phyloP scores from a whole-genome alignment of 2,113 vertebrate genomes.

The Coptodon rendalli region DNA sequence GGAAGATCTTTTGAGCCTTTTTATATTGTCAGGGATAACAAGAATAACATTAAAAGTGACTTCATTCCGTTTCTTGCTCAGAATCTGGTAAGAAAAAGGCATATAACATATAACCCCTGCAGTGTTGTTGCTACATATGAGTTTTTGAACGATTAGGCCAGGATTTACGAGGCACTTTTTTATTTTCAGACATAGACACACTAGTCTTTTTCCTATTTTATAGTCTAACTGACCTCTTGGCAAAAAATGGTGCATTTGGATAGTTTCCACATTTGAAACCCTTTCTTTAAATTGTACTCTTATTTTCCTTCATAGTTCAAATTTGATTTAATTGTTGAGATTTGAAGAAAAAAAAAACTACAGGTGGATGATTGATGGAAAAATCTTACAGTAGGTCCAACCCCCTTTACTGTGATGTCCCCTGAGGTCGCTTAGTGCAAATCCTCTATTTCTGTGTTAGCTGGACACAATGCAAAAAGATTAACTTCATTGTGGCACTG shows the following conservation, averaged over 20 bases:
- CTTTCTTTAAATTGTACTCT: not conserved
- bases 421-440: slow-evolving; percentile 18
- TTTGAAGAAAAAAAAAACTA: not conserved
- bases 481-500: not conserved
- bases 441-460: not conserved
- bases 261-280: not conserved
- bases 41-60: not conserved
- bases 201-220: not conserved
- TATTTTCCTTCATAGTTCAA: not conserved
- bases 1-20: not conserved
- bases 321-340: not conserved
- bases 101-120: not conserved
- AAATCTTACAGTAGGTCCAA: not conserved
- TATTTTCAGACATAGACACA: not conserved
- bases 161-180: not conserved
- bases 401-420: not conserved
- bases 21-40: not conserved
- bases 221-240: not conserved
- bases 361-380: not conserved
- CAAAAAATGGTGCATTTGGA: not conserved
- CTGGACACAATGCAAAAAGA: slow-evolving; percentile 3
- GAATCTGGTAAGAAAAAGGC: not conserved
- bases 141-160: not conserved
- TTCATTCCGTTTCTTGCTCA: not conserved
- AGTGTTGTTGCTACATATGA: not conserved